These are phyloP conservation scores for Pantelozetes paolii DNA, from an alignment of 2,888 invertebrate species.

Conservation along the genomic window DNA sequence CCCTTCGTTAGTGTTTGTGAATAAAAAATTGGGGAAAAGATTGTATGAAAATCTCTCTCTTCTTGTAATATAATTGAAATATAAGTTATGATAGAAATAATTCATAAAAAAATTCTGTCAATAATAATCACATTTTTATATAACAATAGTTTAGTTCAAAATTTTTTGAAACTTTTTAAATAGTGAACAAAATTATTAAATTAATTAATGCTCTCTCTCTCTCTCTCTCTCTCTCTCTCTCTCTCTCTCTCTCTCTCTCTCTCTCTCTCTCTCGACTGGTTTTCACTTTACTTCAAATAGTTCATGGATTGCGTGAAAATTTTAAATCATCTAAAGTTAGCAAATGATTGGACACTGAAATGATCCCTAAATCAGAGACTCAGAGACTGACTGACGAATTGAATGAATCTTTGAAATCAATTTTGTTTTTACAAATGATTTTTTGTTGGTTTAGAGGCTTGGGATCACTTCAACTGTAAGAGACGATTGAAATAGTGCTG, in stretches of 20 bases:
- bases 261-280: slow-evolving; percentile 20
- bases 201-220: no score
- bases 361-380: not conserved
- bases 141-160: no score
- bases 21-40: not conserved
- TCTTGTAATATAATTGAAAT: not conserved
- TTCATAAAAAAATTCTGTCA: not conserved
- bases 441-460: no score
- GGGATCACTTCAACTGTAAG: no score
- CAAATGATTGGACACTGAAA: not conserved
- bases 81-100: not conserved
- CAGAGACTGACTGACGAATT: not conserved
- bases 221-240: no score
- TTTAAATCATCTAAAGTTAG: not conserved
- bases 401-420: not conserved
- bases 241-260: no score
- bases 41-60: slow-evolving; percentile 7
- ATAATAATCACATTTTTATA: slow-evolving; percentile 7
- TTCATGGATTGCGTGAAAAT: slow-evolving; percentile 12
- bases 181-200: no score
- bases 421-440: not conserved
- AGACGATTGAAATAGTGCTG: no score
- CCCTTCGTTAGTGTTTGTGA: not conserved
- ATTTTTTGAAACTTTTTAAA: no score
- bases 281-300: not conserved